Conservation (phyloP, 1,140 invertebrate genomes). For the Galleria mellonella region DNA sequence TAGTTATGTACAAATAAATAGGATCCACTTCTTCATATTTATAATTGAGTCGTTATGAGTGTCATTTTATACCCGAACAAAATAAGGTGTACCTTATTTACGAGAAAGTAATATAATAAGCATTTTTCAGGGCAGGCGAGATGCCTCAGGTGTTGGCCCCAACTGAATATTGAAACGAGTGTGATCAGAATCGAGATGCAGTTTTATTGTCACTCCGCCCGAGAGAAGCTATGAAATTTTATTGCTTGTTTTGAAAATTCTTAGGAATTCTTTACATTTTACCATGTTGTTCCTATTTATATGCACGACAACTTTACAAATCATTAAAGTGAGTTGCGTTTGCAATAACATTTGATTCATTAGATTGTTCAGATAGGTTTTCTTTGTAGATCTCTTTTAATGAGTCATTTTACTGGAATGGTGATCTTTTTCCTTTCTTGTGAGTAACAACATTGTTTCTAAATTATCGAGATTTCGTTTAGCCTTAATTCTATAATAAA, state of each 20-base stretch:
- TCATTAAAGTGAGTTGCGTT: too few relatives aligned
- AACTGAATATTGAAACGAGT: constrained; percentile 66
- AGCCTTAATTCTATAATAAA: too few relatives aligned
- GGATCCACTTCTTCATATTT: background rate
- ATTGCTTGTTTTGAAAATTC: constrained; percentile 49
- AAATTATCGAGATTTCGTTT: too few relatives aligned
- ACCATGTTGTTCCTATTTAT: background rate
- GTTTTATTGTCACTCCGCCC: constrained; percentile 62
- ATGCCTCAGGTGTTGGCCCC: constrained; percentile 58
- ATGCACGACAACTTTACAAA: background rate
- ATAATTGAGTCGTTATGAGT: constrained; percentile 16
- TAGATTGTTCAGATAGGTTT: too few relatives aligned
- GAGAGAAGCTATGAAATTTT: constrained; percentile 63
- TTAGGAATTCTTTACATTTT: constrained; percentile 21
- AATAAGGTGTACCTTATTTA: constrained; percentile 33
- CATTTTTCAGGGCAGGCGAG: constrained; percentile 52
- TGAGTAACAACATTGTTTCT: too few relatives aligned
- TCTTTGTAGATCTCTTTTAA: too few relatives aligned
- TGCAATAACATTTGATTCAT: too few relatives aligned
- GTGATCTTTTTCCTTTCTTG: too few relatives aligned
- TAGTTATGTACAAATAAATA: too few relatives aligned
- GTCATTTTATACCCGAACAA: constrained; percentile 10
- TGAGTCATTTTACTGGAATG: too few relatives aligned
- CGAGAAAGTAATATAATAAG: constrained; percentile 62
- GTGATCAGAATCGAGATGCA: constrained; percentile 70